Evolutionary conservation across 2,113 vertebrate genomes (phyloP).

Genomic region (Scomber japonicus): DNA sequence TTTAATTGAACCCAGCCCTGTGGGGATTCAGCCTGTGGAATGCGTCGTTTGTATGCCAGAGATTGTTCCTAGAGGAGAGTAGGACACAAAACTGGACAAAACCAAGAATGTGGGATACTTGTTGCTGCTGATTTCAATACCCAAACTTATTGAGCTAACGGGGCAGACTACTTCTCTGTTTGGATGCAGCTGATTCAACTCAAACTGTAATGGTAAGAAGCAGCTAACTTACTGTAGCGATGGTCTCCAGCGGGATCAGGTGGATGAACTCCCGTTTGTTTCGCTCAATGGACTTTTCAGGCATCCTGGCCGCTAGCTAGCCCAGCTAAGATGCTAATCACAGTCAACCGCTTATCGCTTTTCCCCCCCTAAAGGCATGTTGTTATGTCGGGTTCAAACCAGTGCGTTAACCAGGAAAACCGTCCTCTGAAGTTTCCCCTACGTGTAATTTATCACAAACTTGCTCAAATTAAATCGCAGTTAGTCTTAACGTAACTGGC

Average conservation of each 20-base stretch:
- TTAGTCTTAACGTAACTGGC: background rate
- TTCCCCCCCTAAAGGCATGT: accelerated
- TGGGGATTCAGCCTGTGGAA: conserved; percentile 81
- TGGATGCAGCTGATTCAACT: conserved; percentile 12
- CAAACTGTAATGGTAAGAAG: conserved; percentile 68
- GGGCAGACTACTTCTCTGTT: background rate
- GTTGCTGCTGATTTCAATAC: conserved; percentile 22
- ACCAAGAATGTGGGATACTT: conserved; percentile 54
- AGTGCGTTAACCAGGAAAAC: background rate
- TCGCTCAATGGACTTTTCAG: conserved; percentile 60
- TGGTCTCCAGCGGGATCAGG: conserved; percentile 72
- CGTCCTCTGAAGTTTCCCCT: accelerated
- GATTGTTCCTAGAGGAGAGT: conserved; percentile 77
- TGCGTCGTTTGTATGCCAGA: conserved; percentile 80
- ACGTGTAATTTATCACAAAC: background rate
- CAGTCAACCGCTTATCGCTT: background rate
- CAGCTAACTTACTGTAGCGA: conserved; percentile 24
- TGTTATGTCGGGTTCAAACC: background rate
- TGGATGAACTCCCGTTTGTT: conserved; percentile 75
- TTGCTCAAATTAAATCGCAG: background rate
- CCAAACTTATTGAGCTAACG: background rate
- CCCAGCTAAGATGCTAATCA: conserved; percentile 47
- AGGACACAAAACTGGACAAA: conserved; percentile 66
- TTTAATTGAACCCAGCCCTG: conserved; percentile 81
- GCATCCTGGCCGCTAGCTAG: conserved; percentile 43